Percentiles rank a stretch among this genome's conserved stretches.
Evolutionary conservation across 2,113 vertebrate genomes (phyloP).

Genomic region (Tupaia tana): DNA sequence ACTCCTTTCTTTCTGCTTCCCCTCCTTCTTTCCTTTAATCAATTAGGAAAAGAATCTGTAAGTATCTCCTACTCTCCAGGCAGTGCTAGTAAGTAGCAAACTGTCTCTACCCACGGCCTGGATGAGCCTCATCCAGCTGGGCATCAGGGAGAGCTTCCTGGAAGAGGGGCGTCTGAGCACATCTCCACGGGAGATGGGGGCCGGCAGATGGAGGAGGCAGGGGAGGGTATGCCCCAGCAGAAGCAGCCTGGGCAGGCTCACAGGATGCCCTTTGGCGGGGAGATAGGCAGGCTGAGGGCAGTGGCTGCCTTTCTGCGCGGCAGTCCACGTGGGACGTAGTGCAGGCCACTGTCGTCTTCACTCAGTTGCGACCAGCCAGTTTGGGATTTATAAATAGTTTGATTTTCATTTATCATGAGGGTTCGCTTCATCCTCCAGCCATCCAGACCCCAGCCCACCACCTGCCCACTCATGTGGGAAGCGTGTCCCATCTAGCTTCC

Average conservation of each 20-base stretch:
- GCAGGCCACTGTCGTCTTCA: neutral
- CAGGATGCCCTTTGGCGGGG: too few species aligned
- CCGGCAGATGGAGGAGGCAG: neutral
- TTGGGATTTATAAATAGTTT: neutral
- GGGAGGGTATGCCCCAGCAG: neutral
- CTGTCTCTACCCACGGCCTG: neutral
- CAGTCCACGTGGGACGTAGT: neutral
- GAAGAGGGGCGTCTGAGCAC: neutral
- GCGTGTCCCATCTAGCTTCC: neutral
- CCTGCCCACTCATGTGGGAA: neutral
- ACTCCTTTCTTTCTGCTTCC: neutral
- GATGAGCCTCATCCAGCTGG: too few species aligned
- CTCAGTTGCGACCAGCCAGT: neutral
- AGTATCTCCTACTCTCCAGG: neutral
- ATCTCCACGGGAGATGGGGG: neutral
- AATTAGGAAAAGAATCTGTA: too few species aligned
- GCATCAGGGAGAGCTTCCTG: neutral
- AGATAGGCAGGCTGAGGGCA: neutral
- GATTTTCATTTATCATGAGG: neutral
- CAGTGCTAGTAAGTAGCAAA: neutral
- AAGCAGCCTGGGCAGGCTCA: neutral
- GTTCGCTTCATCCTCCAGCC: neutral
- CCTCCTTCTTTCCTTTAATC: neutral
- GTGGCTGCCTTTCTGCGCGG: accelerated
- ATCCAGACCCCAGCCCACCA: neutral